A percentile compares a stretch with the other conserved stretches of the same genome.
Conservation (phyloP, 2,797 vertebrate species). For the Mormyrus hasselquistii region DNA sequence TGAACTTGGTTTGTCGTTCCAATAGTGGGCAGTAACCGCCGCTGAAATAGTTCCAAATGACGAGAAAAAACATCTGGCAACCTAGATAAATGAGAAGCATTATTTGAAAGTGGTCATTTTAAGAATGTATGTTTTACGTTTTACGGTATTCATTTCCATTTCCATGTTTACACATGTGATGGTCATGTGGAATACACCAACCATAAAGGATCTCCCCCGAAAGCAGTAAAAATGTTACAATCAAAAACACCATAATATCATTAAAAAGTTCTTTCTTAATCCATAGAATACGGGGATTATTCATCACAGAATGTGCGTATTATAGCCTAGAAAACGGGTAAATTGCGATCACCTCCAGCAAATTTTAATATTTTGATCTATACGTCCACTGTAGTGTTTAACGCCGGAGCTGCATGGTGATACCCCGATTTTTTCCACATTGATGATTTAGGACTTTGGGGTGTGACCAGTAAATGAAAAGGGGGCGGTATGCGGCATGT, state of each 20-base stretch:
- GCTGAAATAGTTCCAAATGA: background rate
- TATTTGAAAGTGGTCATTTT: background rate
- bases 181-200: background rate
- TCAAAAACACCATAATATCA: background rate
- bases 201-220: background rate
- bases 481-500: background rate
- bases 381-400: background rate
- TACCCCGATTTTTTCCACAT: background rate
- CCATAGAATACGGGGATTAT: background rate
- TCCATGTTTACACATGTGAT: background rate
- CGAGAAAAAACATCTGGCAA: background rate
- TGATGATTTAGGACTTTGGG: background rate
- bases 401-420: background rate
- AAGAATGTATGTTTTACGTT: background rate
- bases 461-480: background rate
- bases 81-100: background rate
- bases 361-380: background rate
- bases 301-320: background rate
- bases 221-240: background rate
- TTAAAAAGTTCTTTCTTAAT: background rate
- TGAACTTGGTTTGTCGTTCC: background rate
- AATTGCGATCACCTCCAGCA: background rate
- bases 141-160: background rate
- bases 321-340: background rate
- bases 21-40: background rate